phyloP scores from a whole-genome alignment of 1,140 invertebrate species.

The Conus betulinus region DNA sequence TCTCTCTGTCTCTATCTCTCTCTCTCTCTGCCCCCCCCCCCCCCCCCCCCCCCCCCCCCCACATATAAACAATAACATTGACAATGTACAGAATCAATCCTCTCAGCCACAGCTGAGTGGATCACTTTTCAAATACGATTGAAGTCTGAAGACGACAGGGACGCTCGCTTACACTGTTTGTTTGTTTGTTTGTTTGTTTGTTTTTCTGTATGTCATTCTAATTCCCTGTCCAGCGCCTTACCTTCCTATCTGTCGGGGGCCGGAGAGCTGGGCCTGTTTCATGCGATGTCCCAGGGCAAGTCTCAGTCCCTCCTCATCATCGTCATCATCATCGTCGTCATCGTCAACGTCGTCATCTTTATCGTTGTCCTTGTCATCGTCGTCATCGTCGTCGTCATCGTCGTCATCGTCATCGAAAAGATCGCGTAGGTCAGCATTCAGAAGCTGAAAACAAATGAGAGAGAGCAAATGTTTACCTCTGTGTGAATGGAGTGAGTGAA shows the following conservation, averaged over 20 bases:
- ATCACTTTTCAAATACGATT: too few species aligned
- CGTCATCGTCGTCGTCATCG: conserved; percentile 30
- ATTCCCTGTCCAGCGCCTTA: not conserved
- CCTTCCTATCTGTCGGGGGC: conserved; percentile 19
- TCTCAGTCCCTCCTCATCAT: conserved; percentile 30
- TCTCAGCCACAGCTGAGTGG: too few species aligned
- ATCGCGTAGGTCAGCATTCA: conserved; percentile 34
- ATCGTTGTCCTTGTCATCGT: conserved; percentile 28
- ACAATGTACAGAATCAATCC: too few species aligned
- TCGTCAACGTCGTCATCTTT: conserved; percentile 27
- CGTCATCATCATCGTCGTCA: conserved; percentile 52
- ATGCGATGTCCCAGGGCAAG: conserved; percentile 38
- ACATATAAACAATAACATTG: too few species aligned
- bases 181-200: too few species aligned
- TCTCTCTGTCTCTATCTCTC: too few species aligned
- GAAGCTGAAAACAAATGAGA: conserved; percentile 13
- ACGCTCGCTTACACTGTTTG: too few species aligned
- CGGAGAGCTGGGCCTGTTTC: conserved; percentile 20
- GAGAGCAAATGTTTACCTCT: too few species aligned
- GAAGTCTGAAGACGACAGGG: too few species aligned
- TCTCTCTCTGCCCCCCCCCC: too few species aligned
- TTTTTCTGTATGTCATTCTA: too few species aligned
- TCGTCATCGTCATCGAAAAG: conserved; percentile 39
- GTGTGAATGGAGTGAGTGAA: not conserved
- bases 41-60: too few species aligned